Evolutionary conservation across 1,140 invertebrate species (phyloP), one percentile per base, ranked within the genome.

Genomic region (Drosophila yakuba): DNA sequence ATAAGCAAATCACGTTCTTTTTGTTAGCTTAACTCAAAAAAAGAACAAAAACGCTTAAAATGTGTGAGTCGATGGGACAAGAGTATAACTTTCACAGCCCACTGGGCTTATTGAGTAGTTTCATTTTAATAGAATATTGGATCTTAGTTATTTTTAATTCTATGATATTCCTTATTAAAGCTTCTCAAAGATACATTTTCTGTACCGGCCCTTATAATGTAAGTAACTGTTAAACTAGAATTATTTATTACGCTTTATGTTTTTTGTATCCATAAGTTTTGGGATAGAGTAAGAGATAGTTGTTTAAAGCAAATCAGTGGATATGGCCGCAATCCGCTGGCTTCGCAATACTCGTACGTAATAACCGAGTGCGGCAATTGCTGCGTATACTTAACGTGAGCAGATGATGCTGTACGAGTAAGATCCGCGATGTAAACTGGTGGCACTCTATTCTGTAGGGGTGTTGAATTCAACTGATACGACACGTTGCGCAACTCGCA

Each of bases 1-100:
- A 82, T 54, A 85, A 82, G 78, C 82, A 78, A 67, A 88, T 88
- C 74, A 88, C 82, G 82, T 82, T 67, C 82, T 81, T 78, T 77
- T 56, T 59, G 76, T 66, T 57, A 69, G 51, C 78, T 64, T 43
- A 69, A 72, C 78, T 78, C 59, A 71, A 61, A 38, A 28, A 44
- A 75, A 86, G 76, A 41, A 51, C 45, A 35, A 45, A 44, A 54
- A 76, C 57, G 43, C 63, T 43, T 39, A 58, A 83, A 89, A 79
- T 48, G 28, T 78, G 73, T 68, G 72, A 73, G 62, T 77, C 61
- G 67, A 77, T 61, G 68, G 78, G 48, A 64, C 38, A 25, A 52
- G 72, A 63, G 60, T 75, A 72, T 68, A 44, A 35, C 25, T 35
- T 35, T 4, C 10, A 2, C 7, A 14, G n/a, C 17, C 67, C 48